Percentiles rank a stretch among this genome's conserved stretches.
Evolutionary conservation across 1,140 invertebrate genomes (phyloP).

Genomic region (Hetaerina americana): DNA sequence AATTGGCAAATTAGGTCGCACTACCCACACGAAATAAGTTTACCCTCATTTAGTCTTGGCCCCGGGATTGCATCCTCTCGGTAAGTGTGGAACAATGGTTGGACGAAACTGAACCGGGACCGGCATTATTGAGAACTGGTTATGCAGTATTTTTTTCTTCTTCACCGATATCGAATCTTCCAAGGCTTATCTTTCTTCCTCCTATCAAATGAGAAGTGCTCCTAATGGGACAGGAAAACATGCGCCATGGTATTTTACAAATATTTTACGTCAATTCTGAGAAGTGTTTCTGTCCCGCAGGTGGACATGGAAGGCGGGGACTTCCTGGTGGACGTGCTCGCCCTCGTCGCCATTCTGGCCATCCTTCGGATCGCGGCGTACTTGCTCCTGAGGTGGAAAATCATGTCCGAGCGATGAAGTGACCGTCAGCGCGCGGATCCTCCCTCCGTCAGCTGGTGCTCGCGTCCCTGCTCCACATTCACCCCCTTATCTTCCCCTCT

Average conservation of each 20-base stretch:
- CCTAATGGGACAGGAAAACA: not conserved
- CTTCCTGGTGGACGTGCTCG: conserved; percentile 71
- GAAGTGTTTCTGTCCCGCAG: too few relatives aligned
- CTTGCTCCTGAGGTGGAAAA: conserved; percentile 65
- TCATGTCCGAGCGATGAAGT: conserved; percentile 47
- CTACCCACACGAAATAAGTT: too few relatives aligned
- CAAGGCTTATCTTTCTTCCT: not conserved
- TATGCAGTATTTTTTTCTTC: not conserved
- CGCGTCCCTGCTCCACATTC: too few relatives aligned
- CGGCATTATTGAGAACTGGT: not conserved
- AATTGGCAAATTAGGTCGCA: too few relatives aligned
- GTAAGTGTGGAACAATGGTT: too few relatives aligned
- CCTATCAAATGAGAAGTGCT: not conserved
- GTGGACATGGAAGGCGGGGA: conserved; percentile 53
- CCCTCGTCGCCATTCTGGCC: conserved; percentile 54
- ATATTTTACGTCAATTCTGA: not conserved
- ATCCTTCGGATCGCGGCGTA: conserved; percentile 59
- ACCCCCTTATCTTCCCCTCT: too few relatives aligned
- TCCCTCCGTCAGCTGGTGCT: too few relatives aligned
- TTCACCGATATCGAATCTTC: not conserved
- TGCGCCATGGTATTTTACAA: not conserved
- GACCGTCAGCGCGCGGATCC: too few relatives aligned
- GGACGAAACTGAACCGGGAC: not conserved
- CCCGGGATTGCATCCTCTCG: too few relatives aligned
- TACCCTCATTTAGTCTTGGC: too few relatives aligned